phyloP scores from a whole-genome alignment of 1,140 invertebrate genomes.

The Cotesia vestalis region DNA sequence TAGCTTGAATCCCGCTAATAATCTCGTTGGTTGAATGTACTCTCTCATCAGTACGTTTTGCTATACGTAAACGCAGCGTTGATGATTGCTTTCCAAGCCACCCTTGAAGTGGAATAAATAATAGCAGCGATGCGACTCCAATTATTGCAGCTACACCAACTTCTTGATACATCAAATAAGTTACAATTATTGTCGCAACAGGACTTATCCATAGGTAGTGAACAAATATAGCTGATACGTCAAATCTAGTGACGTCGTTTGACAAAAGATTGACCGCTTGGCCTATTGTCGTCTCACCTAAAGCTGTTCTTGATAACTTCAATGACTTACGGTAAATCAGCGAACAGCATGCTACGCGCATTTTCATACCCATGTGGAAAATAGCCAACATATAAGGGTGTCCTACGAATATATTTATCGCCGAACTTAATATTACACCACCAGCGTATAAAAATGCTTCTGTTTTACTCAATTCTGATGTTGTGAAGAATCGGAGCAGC shows the following conservation, averaged over 20 bases:
- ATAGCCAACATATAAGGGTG: conserved; percentile 83
- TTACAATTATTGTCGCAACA: conserved; percentile 77
- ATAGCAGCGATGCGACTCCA: conserved; percentile 80
- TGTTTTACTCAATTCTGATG: conserved; percentile 54
- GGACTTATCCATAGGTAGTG: conserved; percentile 80
- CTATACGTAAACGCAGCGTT: conserved; percentile 66
- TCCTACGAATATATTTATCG: conserved; percentile 73
- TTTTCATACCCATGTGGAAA: conserved; percentile 76
- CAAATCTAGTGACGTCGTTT: conserved; percentile 82
- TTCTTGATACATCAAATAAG: conserved; percentile 79
- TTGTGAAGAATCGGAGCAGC: conserved; percentile 75
- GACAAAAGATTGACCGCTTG: conserved; percentile 89
- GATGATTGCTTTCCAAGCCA: conserved; percentile 74
- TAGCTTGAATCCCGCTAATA: conserved; percentile 63
- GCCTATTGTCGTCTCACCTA: conserved; percentile 81
- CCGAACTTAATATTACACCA: conserved; percentile 74
- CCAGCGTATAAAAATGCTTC: conserved; percentile 75
- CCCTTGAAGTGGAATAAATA: conserved; percentile 87
- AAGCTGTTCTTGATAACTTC: conserved; percentile 70
- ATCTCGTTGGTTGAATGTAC: conserved; percentile 87
- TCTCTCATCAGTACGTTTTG: conserved; percentile 79
- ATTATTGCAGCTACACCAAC: conserved; percentile 78
- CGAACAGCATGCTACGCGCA: conserved; percentile 80
- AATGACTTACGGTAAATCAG: conserved; percentile 84
- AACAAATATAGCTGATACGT: conserved; percentile 72